A percentile compares a stretch with the other conserved stretches of the same genome.
Conservation (phyloP, 1,140 invertebrate species). For the Drosophila pruinosa region DNA sequence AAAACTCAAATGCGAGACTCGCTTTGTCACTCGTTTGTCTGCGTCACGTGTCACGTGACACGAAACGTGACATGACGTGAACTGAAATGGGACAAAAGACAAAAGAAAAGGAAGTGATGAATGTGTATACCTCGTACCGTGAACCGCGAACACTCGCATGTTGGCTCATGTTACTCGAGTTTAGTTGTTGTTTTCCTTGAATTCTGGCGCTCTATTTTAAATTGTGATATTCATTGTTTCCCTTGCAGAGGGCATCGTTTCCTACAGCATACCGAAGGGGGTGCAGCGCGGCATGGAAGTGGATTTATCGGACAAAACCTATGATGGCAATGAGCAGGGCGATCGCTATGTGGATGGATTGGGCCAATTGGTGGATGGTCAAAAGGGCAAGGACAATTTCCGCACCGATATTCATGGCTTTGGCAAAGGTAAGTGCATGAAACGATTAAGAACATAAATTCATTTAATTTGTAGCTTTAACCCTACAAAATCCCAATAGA, state of each 20-base stretch:
- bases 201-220: constrained; percentile 33
- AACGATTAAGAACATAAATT: not conserved
- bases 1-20: constrained; percentile 8
- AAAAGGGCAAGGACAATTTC: constrained; percentile 91
- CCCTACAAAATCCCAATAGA: too few relatives aligned
- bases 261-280: constrained; percentile 93
- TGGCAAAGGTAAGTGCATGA: constrained; percentile 86
- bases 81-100: not conserved
- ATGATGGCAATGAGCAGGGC: constrained; percentile 94
- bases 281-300: constrained; percentile 90
- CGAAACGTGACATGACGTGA: constrained; percentile 30
- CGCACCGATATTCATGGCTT: constrained; percentile 87
- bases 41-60: constrained; percentile 54
- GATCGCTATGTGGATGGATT: constrained; percentile 91
- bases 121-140: too few relatives aligned
- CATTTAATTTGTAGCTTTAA: not conserved
- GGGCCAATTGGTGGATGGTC: constrained; percentile 96
- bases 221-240: constrained; percentile 27
- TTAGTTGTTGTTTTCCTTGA: constrained; percentile 42
- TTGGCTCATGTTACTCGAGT: constrained; percentile 52
- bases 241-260: constrained; percentile 90
- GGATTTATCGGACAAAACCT: constrained; percentile 95
- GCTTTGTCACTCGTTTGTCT: constrained; percentile 72
- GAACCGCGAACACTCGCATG: too few relatives aligned
- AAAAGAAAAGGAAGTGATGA: constrained; percentile 25